phyloP scores from a whole-genome alignment of 2,888 invertebrate species.

The Ryuthela nishihirai region DNA sequence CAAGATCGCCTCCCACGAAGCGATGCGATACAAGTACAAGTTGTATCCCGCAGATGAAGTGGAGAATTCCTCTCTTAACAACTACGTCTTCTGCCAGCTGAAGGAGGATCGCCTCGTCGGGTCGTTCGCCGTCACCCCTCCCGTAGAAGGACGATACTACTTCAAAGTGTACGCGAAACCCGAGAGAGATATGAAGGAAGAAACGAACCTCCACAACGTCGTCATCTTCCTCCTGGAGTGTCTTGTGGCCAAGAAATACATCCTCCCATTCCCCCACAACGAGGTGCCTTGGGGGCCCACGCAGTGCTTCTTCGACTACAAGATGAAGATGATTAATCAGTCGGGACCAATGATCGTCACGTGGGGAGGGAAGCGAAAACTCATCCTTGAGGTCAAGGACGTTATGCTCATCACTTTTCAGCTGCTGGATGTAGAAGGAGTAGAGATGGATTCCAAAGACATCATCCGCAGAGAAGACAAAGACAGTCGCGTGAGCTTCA shows the following conservation, averaged over 20 bases:
- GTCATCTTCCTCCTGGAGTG: constrained; percentile 45
- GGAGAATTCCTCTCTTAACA: constrained; percentile 45
- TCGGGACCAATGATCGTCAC: constrained; percentile 44
- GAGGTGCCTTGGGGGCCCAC: constrained; percentile 48
- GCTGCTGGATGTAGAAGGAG: constrained; percentile 42
- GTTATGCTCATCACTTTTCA: constrained; percentile 42
- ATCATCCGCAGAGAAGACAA: constrained; percentile 41
- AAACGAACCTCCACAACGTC: constrained; percentile 44
- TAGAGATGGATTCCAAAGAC: constrained; percentile 42
- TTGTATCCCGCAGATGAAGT: constrained; percentile 45
- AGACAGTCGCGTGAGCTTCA: constrained; percentile 41
- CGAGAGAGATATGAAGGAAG: constrained; percentile 44
- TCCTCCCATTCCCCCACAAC: constrained; percentile 43
- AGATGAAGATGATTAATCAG: constrained; percentile 44
- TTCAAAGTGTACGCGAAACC: constrained; percentile 49
- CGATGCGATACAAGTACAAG: constrained; percentile 47
- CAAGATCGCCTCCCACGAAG: constrained; percentile 43
- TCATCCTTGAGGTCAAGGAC: constrained; percentile 42
- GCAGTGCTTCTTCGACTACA: constrained; percentile 45
- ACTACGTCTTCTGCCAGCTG: constrained; percentile 47
- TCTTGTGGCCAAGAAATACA: constrained; percentile 42
- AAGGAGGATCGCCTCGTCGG: constrained; percentile 44
- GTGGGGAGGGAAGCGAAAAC: constrained; percentile 45
- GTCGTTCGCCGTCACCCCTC: constrained; percentile 51
- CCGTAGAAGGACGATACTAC: constrained; percentile 51